Percentiles rank a stretch among this genome's conserved stretches.
Conservation (phyloP, 2,888 invertebrate genomes). For the Periphyllus acericola region DNA sequence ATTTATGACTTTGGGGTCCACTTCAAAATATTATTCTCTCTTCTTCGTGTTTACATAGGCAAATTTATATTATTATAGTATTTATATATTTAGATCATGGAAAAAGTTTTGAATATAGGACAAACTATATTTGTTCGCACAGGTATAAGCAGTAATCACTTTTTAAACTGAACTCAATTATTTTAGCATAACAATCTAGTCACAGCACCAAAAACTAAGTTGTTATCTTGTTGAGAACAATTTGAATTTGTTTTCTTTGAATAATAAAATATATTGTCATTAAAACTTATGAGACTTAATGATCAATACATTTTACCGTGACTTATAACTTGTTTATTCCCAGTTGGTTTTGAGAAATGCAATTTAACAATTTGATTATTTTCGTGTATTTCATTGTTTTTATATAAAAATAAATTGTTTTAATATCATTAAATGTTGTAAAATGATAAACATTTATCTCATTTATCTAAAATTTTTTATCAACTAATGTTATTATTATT, state of each 20-base stretch:
- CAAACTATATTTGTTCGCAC: neutral
- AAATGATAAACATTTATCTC: too few relatives aligned
- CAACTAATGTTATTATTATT: too few relatives aligned
- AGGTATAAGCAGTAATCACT: neutral
- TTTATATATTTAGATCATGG: neutral
- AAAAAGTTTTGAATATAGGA: neutral
- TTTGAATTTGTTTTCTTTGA: neutral
- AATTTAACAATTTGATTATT: too few relatives aligned
- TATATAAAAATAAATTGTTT: too few relatives aligned
- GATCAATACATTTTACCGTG: too few relatives aligned
- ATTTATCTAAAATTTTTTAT: too few relatives aligned
- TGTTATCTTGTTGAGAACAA: neutral
- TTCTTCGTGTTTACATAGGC: neutral
- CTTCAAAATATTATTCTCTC: slow-evolving; percentile 18
- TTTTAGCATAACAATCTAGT: neutral
- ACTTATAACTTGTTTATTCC: too few relatives aligned
- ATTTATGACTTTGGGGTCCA: slow-evolving; percentile 48
- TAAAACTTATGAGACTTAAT: too few relatives aligned
- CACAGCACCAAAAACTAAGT: neutral
- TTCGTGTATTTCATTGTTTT: too few relatives aligned
- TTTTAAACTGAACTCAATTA: neutral
- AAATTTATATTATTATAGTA: neutral
- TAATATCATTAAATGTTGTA: too few relatives aligned
- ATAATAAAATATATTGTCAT: too few relatives aligned
- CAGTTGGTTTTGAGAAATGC: too few relatives aligned